Evolutionary conservation across 2,113 vertebrate species (phyloP), one percentile per base, ranked within the genome.

Genomic region (Indri indri): DNA sequence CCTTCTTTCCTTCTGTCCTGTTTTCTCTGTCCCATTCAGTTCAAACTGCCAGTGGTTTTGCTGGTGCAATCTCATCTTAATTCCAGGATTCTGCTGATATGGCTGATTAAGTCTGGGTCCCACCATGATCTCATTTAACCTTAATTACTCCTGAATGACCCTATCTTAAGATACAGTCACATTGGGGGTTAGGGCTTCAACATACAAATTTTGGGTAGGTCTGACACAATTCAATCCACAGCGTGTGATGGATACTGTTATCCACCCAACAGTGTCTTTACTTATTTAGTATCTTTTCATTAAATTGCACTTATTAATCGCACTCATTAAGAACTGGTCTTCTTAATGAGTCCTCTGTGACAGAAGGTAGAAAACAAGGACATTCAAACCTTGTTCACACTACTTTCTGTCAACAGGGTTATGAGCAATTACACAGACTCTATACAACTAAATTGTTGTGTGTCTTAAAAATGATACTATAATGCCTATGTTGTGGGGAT

Each of bases 141-240:
- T 85, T 34, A 61, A 3, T 37, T 88, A 63, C 54, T 2, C 40
- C 6, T 5, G 5, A 68, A 34, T 61, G 27, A 37, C 4, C 1
- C 2, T 27, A 12, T 40, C 66, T 45, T 47, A 59, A 34, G 42
- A 61, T 25, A 45, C 6, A 50, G 61, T 34, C 16, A 17, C 27
- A 14, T 4, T 40, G 12, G 22, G 5, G 4, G 16, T 65, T 37
- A n/a, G 27, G 6, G 2, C 18, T 54, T 89, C 23, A 47, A 4
- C 4, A 47, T 6, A 27, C 4, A 45, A 2, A 12, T 30, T 18
- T 83, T n/a, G 2, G 6, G 34, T 23, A 2, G 32, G 2, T 30
- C 5, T 4, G 7, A n/a, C 8, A 42, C 2, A 1, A 12, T 30
- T 27, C 34, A 47, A 5, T 91, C 37, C 18, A 18, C 11, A 11